phyloP scores from a whole-genome alignment of 1,140 invertebrate species.

The Charaxes varanes region DNA sequence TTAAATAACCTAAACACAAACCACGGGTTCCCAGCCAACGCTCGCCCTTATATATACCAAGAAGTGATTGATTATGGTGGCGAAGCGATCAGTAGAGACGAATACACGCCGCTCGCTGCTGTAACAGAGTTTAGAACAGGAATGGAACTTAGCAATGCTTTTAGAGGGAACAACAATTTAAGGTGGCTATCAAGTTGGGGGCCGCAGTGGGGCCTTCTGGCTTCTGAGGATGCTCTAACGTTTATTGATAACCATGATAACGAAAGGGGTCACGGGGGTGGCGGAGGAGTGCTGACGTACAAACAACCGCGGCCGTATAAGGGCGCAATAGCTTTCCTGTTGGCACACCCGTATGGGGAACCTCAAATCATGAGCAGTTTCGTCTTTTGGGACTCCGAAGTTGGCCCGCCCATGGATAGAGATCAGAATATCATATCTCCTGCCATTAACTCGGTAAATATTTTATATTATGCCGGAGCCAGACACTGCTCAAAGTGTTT shows the following conservation, averaged over 20 bases:
- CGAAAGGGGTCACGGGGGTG: constrained; percentile 76
- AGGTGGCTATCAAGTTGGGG: constrained; percentile 73
- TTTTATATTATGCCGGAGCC: too few relatives aligned
- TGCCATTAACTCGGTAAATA: constrained; percentile 73
- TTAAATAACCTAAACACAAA: constrained; percentile 77
- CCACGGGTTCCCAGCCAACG: constrained; percentile 75
- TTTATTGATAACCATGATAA: constrained; percentile 81
- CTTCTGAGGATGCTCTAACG: constrained; percentile 74
- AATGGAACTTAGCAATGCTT: constrained; percentile 57
- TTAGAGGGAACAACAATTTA: constrained; percentile 57
- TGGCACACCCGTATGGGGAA: constrained; percentile 87
- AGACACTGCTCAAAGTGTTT: too few relatives aligned
- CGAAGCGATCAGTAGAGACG: constrained; percentile 79
- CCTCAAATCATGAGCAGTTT: constrained; percentile 89
- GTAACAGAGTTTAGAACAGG: constrained; percentile 83
- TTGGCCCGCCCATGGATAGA: constrained; percentile 77
- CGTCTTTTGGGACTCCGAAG: constrained; percentile 72
- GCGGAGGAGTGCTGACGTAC: constrained; percentile 76
- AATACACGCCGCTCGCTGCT: constrained; percentile 80
- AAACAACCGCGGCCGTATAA: constrained; percentile 77
- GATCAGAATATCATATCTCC: constrained; percentile 80
- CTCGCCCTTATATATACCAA: constrained; percentile 82
- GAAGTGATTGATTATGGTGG: constrained; percentile 87
- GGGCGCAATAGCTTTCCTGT: constrained; percentile 84
- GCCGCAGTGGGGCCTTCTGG: constrained; percentile 75